These are phyloP conservation scores for Rhinichthys osculus DNA, from an alignment of 2,797 vertebrate species.

Conservation along the genomic window DNA sequence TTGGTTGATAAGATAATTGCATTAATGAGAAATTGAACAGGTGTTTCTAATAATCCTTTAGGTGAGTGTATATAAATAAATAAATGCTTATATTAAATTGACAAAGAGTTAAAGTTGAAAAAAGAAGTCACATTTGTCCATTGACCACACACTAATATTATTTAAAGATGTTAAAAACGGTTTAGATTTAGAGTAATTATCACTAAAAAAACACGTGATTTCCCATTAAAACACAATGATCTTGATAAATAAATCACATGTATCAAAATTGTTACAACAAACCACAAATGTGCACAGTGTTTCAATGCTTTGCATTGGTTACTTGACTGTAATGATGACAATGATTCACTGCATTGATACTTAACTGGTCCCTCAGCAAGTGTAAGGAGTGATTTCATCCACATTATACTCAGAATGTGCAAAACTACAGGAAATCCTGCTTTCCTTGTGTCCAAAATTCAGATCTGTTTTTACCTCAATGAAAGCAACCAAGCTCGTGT, in stretches of 20 bases:
- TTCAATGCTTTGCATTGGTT: neutral
- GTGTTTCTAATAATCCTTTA: too few relatives aligned
- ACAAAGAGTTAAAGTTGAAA: too few relatives aligned
- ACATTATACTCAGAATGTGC: constrained; percentile 41
- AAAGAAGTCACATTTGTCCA: neutral
- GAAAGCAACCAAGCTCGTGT: constrained; percentile 14
- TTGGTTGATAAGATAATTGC: too few relatives aligned
- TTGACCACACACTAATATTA: neutral
- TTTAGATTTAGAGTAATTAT: neutral
- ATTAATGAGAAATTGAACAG: too few relatives aligned
- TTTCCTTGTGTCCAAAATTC: constrained; percentile 17
- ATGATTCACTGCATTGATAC: neutral
- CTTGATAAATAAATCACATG: neutral
- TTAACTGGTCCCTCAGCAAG: neutral
- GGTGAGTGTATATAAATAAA: too few relatives aligned
- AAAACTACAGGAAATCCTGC: constrained; percentile 60
- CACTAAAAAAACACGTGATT: neutral
- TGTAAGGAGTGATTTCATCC: constrained; percentile 7
- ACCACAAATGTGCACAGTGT: neutral
- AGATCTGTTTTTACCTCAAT: neutral
- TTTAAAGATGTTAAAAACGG: neutral
- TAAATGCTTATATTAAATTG: too few relatives aligned
- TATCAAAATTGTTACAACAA: constrained; percentile 8
- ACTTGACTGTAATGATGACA: neutral
- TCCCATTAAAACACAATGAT: neutral